These are phyloP conservation scores for Heliconius hermathena DNA, from an alignment of 1,140 invertebrate genomes.

Conservation along the genomic window DNA sequence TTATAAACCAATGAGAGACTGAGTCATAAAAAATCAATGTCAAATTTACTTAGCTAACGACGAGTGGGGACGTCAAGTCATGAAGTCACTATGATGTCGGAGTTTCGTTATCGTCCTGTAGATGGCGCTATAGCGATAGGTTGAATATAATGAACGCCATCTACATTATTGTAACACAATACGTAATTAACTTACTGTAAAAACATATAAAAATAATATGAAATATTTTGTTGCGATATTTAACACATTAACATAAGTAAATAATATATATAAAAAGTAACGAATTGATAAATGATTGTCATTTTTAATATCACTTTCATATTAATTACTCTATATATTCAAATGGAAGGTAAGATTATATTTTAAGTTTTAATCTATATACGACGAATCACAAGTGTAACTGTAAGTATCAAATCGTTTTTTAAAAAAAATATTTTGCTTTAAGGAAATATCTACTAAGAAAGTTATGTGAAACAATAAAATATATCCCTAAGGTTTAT, in stretches of 20 bases:
- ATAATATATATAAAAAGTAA: no score
- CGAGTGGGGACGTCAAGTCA: not conserved
- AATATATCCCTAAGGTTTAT: not conserved
- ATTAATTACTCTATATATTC: no score
- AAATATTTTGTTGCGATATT: no score
- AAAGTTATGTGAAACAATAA: not conserved
- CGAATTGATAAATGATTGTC: no score
- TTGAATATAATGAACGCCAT: not conserved
- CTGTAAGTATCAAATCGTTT: not conserved
- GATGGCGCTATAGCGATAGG: conserved; percentile 10
- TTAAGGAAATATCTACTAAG: not conserved
- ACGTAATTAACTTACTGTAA: not conserved
- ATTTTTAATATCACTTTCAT: no score
- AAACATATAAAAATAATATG: no score
- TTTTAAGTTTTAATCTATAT: no score
- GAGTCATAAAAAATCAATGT: conserved; percentile 20
- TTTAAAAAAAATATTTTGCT: not conserved
- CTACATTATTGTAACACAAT: not conserved
- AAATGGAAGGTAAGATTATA: no score
- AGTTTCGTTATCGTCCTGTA: not conserved
- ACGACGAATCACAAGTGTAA: not conserved
- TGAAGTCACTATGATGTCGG: not conserved
- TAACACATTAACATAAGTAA: no score
- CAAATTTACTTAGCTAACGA: conserved; percentile 1
- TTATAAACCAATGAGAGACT: conserved; percentile 32